These are phyloP conservation scores for Pavo muticus DNA, from an alignment of 2,113 vertebrate species.

Conservation along the genomic window DNA sequence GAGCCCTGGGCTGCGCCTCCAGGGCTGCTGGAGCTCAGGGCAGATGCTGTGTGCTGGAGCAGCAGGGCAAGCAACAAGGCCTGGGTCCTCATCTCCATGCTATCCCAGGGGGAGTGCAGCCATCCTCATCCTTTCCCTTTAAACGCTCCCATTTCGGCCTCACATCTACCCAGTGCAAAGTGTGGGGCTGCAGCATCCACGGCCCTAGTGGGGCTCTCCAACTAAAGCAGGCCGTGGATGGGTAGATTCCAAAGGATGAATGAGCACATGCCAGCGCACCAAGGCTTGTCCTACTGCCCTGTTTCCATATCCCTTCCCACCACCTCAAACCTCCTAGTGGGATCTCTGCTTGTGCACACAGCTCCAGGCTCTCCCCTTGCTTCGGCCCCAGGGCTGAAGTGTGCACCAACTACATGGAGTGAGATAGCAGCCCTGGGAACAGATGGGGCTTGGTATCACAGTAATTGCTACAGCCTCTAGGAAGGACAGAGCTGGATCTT, in stretches of 20 bases:
- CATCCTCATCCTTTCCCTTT: background rate
- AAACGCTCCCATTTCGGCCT: background rate
- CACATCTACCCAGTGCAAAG: fast-evolving
- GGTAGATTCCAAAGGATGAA: background rate
- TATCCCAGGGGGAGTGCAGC: background rate
- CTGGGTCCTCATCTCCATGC: background rate
- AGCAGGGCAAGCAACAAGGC: background rate
- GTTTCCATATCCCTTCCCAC: background rate
- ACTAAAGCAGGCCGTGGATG: background rate
- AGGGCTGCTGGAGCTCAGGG: background rate
- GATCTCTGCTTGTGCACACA: background rate
- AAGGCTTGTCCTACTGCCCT: background rate
- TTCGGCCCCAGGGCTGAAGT: background rate
- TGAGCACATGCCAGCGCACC: too few relatives aligned
- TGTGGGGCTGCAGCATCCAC: background rate
- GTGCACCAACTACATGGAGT: background rate
- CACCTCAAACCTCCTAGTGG: background rate
- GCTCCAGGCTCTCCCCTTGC: background rate
- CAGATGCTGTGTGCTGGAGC: background rate
- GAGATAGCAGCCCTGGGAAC: background rate
- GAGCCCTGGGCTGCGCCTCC: background rate
- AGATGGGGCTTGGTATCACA: background rate
- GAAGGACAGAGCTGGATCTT: background rate
- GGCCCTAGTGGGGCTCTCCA: background rate
- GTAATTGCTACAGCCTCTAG: background rate